Conservation (phyloP, 2,113 vertebrate species). For the Sylvilagus bachmani region DNA sequence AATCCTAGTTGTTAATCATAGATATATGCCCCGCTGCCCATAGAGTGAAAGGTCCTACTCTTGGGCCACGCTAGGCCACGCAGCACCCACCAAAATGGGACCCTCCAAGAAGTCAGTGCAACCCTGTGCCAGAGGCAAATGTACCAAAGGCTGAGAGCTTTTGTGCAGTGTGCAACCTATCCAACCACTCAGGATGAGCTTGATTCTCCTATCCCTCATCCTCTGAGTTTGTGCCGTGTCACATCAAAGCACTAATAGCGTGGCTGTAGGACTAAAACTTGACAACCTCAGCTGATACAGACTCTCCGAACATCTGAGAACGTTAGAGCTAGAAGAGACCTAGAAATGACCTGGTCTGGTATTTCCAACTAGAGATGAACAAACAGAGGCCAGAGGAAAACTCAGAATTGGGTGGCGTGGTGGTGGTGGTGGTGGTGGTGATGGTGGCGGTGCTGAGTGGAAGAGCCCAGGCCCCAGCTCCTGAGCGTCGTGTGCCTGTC, state of each 20-base stretch:
- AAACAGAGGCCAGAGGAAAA: neutral
- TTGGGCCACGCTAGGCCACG: neutral
- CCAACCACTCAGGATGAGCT: fast-evolving
- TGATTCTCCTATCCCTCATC: neutral
- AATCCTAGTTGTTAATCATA: neutral
- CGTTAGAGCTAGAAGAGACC: neutral
- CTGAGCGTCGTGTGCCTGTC: neutral
- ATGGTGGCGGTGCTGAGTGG: neutral
- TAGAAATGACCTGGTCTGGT: neutral
- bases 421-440: neutral
- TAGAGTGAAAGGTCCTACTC: neutral
- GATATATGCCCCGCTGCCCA: neutral
- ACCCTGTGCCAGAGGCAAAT: neutral
- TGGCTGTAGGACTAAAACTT: neutral
- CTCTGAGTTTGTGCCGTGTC: neutral
- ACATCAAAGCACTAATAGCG: neutral
- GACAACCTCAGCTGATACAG: neutral
- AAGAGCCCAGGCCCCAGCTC: neutral
- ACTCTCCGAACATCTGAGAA: neutral
- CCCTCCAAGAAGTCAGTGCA: neutral
- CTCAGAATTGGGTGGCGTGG: too few species aligned
- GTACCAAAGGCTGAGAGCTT: neutral
- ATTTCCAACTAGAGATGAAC: neutral
- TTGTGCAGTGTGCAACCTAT: neutral
- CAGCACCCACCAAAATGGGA: neutral